Percentiles rank a stretch among this genome's conserved stretches.
Conservation (phyloP, 1,140 invertebrate genomes). For the Drosophila parvula region DNA sequence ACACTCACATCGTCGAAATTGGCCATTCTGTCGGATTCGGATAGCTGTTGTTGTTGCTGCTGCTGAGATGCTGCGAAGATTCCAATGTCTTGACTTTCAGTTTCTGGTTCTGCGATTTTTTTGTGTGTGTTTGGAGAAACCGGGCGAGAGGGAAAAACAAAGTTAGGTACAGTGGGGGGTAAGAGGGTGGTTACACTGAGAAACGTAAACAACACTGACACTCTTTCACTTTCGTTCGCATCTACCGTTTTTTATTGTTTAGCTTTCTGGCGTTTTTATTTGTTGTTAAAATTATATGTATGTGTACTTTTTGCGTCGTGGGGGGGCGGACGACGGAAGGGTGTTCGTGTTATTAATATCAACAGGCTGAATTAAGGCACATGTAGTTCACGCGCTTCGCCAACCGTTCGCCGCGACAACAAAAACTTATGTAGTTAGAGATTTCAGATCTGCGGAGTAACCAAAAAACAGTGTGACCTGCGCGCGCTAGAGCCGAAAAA, state of each 20-base stretch:
- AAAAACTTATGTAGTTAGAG: slow-evolving; percentile 23
- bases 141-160: slow-evolving; percentile 40
- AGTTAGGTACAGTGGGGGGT: slow-evolving; percentile 16
- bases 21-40: slow-evolving; percentile 73
- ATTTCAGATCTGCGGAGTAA: slow-evolving; percentile 16
- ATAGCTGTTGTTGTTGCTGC: slow-evolving; percentile 16
- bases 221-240: slow-evolving; percentile 50
- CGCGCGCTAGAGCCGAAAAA: no score
- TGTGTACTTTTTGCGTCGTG: slow-evolving; percentile 29
- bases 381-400: slow-evolving; percentile 23
- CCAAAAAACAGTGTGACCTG: slow-evolving; percentile 4
- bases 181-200: slow-evolving; percentile 23
- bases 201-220: slow-evolving; percentile 47
- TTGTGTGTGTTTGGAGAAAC: slow-evolving; percentile 19
- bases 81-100: slow-evolving; percentile 62
- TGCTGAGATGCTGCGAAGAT: slow-evolving; percentile 36
- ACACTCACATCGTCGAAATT: slow-evolving; percentile 83
- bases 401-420: slow-evolving; percentile 46
- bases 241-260: slow-evolving; percentile 30
- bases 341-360: slow-evolving; percentile 1
- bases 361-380: slow-evolving; percentile 21
- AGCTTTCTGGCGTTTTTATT: slow-evolving; percentile 40
- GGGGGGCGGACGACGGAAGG: neutral
- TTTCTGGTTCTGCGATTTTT: slow-evolving; percentile 67
- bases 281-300: slow-evolving; percentile 35